Evolutionary conservation across 2,888 invertebrate genomes (phyloP), one percentile per base, ranked within the genome.

Genomic region (Caenorhabditis becei): DNA sequence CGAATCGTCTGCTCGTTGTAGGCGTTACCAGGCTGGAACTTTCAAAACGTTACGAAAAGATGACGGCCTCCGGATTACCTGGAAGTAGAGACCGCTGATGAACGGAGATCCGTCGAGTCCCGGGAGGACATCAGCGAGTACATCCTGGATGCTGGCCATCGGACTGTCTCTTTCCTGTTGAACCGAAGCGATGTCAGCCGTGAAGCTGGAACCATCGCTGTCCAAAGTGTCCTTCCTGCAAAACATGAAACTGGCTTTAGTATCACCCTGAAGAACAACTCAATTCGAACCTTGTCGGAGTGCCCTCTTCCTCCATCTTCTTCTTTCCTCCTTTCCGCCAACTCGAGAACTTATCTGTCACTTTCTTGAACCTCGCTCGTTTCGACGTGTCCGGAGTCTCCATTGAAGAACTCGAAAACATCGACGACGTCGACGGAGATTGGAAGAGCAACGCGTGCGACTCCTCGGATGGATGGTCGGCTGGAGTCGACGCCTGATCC

Each of bases 1-100:
- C 95, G 95, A 93, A 97, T 96, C 86, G 96, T 93, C 84, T 94
- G 94, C 90, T 96, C 96, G 90, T 95, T 95, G 83, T 93, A 93
- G 0, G 93, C 93, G 80, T 92, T 91, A 23, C 89, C 89, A 0
- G 89, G 88, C 66, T 89, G 87, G 83, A 89, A 88, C 14, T 53
- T 26, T 11, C 5, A 44, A 44, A 56, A 20, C 32, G 23, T 14
- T 3, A 24, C 24, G 2, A 62, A 62, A 62, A 54, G 23, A 14
- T 10, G 24, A n/a, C 56, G 44, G n/a, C n/a, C n/a, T n/a, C n/a
- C n/a, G n/a, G n/a, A n/a, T n/a, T 37, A 88, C 80, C 58, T 88
- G 88, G 81, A 89, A 89, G 35, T 77, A 84, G 16, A 85, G 59
- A 2, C 78, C 74, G 23, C 32, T 44, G n/a, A 87, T 82, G 58